These are phyloP conservation scores for Dipus sagitta DNA, from an alignment of 2,797 vertebrate genomes.

Conservation along the genomic window DNA sequence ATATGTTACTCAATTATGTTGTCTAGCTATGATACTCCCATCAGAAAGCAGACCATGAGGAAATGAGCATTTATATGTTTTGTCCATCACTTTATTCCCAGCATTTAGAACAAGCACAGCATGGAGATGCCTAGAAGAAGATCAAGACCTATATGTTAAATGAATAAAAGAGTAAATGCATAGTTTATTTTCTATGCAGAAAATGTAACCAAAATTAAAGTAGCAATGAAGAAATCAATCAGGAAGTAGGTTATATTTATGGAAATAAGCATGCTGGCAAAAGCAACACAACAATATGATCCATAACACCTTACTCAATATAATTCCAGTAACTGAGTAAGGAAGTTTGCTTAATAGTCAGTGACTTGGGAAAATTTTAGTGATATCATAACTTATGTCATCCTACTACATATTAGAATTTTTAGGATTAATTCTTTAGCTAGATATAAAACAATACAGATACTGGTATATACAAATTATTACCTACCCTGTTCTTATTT, in stretches of 20 bases:
- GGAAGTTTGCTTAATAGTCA: neutral
- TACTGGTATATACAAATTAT: neutral
- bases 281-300: constrained; percentile 31
- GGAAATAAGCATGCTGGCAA: neutral
- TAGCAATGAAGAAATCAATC: constrained; percentile 6
- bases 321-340: constrained; percentile 25
- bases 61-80: neutral
- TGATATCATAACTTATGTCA: neutral
- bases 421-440: neutral
- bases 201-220: constrained; percentile 52
- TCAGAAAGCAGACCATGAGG: neutral
- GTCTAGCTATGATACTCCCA: neutral
- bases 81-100: constrained; percentile 21
- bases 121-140: neutral
- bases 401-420: neutral
- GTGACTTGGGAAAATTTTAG: neutral
- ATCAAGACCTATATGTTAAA: constrained; percentile 49
- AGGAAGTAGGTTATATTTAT: constrained; percentile 7
- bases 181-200: constrained; percentile 15
- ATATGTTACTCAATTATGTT: neutral
- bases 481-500: neutral
- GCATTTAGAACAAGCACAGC: constrained; percentile 14
- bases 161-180: neutral
- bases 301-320: neutral
- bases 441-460: constrained; percentile 15